phyloP scores from a whole-genome alignment of 1,140 invertebrate species.

The Trichonephila clavata region DNA sequence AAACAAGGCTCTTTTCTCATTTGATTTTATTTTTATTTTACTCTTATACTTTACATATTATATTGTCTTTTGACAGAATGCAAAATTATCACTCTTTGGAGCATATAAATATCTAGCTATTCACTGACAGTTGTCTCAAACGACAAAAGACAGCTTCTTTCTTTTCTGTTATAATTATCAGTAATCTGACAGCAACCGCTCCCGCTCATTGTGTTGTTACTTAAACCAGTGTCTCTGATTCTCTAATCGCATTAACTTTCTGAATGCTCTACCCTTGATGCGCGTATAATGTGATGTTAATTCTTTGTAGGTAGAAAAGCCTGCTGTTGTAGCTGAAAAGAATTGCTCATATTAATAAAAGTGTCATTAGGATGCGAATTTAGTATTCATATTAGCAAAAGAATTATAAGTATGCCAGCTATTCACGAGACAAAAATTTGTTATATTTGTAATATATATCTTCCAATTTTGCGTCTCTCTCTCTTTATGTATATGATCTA shows the following conservation, averaged over 20 bases:
- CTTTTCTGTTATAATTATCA: background rate
- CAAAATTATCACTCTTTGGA: background rate
- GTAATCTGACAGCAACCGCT: background rate
- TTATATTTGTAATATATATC: too few species aligned
- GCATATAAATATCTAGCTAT: background rate
- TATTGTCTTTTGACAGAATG: background rate
- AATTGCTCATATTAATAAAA: too few species aligned
- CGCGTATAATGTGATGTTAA: background rate
- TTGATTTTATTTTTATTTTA: background rate
- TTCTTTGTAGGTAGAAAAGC: background rate
- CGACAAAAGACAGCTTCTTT: background rate
- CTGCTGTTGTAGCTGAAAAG: too few species aligned
- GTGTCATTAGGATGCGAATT: too few species aligned
- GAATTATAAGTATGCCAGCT: too few species aligned
- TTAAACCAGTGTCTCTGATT: background rate
- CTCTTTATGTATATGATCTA: too few species aligned
- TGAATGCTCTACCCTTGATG: background rate
- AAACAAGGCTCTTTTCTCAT: background rate
- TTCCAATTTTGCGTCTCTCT: too few species aligned
- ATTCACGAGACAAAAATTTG: too few species aligned
- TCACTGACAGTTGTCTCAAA: background rate
- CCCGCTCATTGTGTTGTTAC: background rate
- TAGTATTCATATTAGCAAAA: too few species aligned
- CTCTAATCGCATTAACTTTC: background rate
- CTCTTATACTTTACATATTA: background rate